Evolutionary conservation across 2,113 vertebrate genomes (phyloP).

Genomic region (Lagopus leucura): DNA sequence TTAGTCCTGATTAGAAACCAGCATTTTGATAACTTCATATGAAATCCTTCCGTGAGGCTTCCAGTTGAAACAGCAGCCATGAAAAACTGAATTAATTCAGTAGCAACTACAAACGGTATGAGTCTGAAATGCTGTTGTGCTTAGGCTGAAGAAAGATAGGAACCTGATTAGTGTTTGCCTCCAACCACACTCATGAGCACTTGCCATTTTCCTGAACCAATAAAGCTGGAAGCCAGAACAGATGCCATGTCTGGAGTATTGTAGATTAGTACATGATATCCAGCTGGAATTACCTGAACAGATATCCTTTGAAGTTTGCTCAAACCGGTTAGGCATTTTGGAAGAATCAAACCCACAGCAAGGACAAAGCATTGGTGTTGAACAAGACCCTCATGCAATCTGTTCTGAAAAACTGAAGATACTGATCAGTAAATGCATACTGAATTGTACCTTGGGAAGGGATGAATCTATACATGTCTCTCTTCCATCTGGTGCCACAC

Average conservation of each 20-base stretch:
- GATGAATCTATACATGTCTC: background rate
- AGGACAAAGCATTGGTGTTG: background rate
- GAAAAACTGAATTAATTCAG: background rate
- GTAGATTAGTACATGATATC: background rate
- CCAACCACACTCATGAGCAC: background rate
- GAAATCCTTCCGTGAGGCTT: background rate
- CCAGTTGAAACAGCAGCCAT: background rate
- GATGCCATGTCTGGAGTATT: background rate
- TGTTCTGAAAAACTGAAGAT: background rate
- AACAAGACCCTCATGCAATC: background rate
- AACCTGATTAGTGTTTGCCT: rapidly evolving
- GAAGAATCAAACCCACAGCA: background rate
- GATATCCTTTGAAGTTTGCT: background rate
- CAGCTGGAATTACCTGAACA: background rate
- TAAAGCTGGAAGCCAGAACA: background rate
- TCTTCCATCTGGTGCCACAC: background rate
- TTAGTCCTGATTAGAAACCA: background rate
- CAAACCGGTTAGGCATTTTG: background rate
- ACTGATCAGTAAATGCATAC: background rate
- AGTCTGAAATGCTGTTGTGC: background rate
- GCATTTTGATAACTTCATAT: background rate
- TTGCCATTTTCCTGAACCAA: background rate
- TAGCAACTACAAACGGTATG: background rate
- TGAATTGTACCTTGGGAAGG: background rate
- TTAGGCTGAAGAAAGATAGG: background rate